Base-by-base conservation (phyloP, 2,888 invertebrate species). In the Pterobdella sp. region DNA sequence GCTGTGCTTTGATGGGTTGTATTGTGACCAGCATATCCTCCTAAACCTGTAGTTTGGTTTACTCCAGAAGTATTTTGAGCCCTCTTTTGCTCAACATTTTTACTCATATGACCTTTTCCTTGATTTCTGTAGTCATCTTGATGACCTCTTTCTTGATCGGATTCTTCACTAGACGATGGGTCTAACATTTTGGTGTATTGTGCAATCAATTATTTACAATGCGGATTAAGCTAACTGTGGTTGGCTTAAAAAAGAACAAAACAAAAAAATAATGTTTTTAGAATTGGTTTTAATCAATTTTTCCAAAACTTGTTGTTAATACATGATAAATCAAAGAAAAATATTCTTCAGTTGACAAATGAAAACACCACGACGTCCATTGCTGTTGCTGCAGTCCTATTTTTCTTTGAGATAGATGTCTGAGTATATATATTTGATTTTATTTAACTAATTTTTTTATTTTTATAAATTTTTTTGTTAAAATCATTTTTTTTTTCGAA, bases 131-230 rank as follows among this genome's bases (percentile, higher is more conserved):
- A 35, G 22, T 34, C 34, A 31, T 70, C 52, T 32, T 71, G 72
- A 1, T 29, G 69, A 29, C 68, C 68, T 42, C 73, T 73, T 56
- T 73, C 68, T 32, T 26, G 81, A 79, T 94, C 94, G 79, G 90
- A 92, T 83, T 94, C 94, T 85, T 94, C 94, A 76, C 94, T 94
- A 79, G 94, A 94, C 85, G 94, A 94, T 78, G 94, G 94, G 84
- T 94, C 93, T 84, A 94, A 93, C 94, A 94, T 74, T n/a, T n/a
- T 63, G 29, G 29, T 29, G n/a, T 49, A 69, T 56, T 56, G 60
- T 26, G 14, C 60, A 56, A 56, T 56, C n/a, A 18, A 56, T 56
- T 56, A 56, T 56, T 56, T 18, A 56, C 7, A n/a, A 56, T 18
- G 26, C n/a, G n/a, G 26, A 56, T 56, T 26, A 22, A 26, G 18